phyloP scores from a whole-genome alignment of 2,888 invertebrate species.

The Thereva nobilitata region DNA sequence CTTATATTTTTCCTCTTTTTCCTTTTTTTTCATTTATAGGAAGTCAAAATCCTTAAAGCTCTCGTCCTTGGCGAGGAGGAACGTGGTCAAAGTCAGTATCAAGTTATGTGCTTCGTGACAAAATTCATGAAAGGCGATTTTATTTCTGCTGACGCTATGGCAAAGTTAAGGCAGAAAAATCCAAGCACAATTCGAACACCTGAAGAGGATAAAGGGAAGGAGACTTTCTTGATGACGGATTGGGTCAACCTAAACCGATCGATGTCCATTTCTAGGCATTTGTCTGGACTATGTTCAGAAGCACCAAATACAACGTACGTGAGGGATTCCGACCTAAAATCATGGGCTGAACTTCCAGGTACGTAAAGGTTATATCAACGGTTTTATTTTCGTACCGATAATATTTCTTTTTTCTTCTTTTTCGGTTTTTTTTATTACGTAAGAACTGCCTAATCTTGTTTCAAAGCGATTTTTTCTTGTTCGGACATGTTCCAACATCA shows the following conservation, averaged over 20 bases:
- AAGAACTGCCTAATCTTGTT: too few relatives aligned
- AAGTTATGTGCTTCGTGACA: constrained; percentile 89
- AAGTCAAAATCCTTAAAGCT: constrained; percentile 88
- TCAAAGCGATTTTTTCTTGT: too few relatives aligned
- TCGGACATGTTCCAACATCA: too few relatives aligned
- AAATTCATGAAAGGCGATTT: constrained; percentile 91
- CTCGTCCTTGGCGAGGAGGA: constrained; percentile 91
- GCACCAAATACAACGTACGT: constrained; percentile 78
- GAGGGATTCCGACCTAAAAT: constrained; percentile 74
- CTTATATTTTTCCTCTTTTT: constrained; percentile 11
- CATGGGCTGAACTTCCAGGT: constrained; percentile 81
- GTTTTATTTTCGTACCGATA: constrained; percentile 1
- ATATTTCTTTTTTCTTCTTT: too few relatives aligned
- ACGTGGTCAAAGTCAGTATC: constrained; percentile 83
- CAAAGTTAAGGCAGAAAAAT: constrained; percentile 88
- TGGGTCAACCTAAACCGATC: constrained; percentile 73
- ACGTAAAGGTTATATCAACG: constrained; percentile 57
- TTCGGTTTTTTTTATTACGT: too few relatives aligned
- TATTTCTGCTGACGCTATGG: constrained; percentile 95
- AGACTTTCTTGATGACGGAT: constrained; percentile 82
- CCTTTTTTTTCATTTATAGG: constrained; percentile 62
- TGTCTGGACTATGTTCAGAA: constrained; percentile 75
- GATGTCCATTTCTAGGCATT: constrained; percentile 72
- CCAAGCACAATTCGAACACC: constrained; percentile 86
- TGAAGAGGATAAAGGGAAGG: constrained; percentile 86